phyloP scores from a whole-genome alignment of 2,888 invertebrate genomes.

The Hypomecis punctinalis region DNA sequence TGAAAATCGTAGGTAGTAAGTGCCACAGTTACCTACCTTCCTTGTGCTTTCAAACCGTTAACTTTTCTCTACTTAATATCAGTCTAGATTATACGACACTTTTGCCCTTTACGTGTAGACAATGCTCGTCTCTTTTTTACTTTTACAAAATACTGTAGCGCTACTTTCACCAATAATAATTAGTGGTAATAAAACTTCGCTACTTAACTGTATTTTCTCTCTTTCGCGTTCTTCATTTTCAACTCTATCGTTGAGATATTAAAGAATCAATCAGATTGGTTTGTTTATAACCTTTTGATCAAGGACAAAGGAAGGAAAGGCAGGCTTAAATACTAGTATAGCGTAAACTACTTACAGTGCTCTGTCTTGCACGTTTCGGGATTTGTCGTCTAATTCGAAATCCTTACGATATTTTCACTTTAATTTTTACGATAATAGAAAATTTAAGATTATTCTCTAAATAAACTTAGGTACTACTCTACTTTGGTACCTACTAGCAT shows the following conservation, averaged over 20 bases:
- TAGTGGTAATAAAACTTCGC: slow-evolving; percentile 33
- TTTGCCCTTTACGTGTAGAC: slow-evolving; percentile 71
- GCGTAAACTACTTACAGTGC: too few species aligned
- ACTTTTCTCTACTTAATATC: not conserved
- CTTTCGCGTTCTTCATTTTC: slow-evolving; percentile 4
- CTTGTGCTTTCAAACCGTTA: not conserved
- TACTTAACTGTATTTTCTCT: slow-evolving; percentile 25
- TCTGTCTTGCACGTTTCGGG: too few species aligned
- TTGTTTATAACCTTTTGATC: slow-evolving; percentile 34
- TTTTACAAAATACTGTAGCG: slow-evolving; percentile 50
- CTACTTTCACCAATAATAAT: slow-evolving; percentile 73
- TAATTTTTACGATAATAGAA: too few species aligned
- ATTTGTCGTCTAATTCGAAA: too few species aligned
- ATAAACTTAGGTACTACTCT: too few species aligned
- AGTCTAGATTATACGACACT: slow-evolving; percentile 4
- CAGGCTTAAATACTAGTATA: not conserved
- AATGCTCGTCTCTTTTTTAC: slow-evolving; percentile 60
- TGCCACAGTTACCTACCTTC: too few species aligned
- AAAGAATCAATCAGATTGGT: slow-evolving; percentile 16
- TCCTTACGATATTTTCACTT: too few species aligned
- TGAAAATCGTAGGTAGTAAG: too few species aligned
- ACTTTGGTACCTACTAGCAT: too few species aligned
- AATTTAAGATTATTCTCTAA: too few species aligned
- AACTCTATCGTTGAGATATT: slow-evolving; percentile 21
- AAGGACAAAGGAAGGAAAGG: slow-evolving; percentile 39